phyloP scores from a whole-genome alignment of 1,140 invertebrate species.

The Arion vulgaris region DNA sequence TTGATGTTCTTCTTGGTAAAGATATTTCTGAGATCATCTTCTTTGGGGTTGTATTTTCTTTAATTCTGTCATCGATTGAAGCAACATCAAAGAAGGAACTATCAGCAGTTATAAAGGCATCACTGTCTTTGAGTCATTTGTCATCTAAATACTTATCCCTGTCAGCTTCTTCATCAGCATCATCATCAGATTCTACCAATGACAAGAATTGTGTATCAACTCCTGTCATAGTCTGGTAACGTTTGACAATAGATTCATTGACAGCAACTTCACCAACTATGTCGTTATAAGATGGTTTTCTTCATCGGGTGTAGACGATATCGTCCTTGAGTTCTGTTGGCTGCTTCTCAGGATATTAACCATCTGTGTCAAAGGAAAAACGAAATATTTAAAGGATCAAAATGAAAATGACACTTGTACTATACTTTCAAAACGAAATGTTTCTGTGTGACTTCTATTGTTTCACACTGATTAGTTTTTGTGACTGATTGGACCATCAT shows the following conservation, averaged over 20 bases:
- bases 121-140: background rate
- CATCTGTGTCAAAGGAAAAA: background rate
- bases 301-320: slow-evolving; percentile 19
- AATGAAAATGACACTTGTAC: no score
- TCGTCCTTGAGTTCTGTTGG: slow-evolving; percentile 17
- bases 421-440: background rate
- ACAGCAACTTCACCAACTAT: slow-evolving; percentile 29
- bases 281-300: slow-evolving; percentile 28
- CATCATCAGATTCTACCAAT: background rate
- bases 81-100: background rate
- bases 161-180: background rate
- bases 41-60: background rate
- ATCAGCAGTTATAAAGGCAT: slow-evolving; percentile 1
- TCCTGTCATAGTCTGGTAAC: background rate
- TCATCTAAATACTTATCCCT: background rate
- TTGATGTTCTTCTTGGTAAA: background rate
- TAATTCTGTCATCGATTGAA: background rate
- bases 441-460: no score
- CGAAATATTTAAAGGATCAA: no score
- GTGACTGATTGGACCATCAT: no score
- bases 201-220: no score
- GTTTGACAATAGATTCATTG: slow-evolving; percentile 18
- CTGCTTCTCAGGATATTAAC: slow-evolving; percentile 19
- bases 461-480: no score
- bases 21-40: background rate